Evolutionary conservation across 2,113 vertebrate species (phyloP).

Genomic region (Pseudopodoces humilis): DNA sequence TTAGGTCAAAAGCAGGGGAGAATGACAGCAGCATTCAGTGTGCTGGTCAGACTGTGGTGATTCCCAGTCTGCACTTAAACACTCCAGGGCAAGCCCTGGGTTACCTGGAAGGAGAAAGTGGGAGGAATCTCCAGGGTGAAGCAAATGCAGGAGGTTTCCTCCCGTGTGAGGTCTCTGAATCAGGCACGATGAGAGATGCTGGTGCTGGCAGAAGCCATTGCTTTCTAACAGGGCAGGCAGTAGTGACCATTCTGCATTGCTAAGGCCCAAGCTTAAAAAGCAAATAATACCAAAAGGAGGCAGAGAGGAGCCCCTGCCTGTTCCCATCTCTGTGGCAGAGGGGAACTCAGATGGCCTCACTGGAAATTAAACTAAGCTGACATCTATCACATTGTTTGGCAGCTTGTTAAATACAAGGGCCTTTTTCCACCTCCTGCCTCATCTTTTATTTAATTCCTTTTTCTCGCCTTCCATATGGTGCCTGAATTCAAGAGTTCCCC

Average conservation of each 20-base stretch:
- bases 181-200: background rate
- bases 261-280: background rate
- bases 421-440: conserved; percentile 14
- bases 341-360: background rate
- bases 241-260: background rate
- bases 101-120: background rate
- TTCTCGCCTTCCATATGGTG: conserved; percentile 13
- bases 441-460: conserved; percentile 51
- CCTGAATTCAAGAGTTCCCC: background rate
- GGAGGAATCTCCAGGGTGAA: background rate
- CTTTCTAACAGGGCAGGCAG: background rate
- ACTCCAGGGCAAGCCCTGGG: background rate
- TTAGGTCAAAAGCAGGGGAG: background rate
- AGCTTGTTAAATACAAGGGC: background rate
- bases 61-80: background rate
- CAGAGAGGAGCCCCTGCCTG: background rate
- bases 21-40: background rate
- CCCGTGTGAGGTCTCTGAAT: background rate
- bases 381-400: background rate
- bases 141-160: background rate
- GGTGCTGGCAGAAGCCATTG: background rate
- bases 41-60: background rate
- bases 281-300: background rate
- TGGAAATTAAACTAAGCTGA: conserved; percentile 13
- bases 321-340: background rate